Evolutionary conservation across 2,113 vertebrate species (phyloP), one percentile per base, ranked within the genome.

Genomic region (Tetrax tetrax): DNA sequence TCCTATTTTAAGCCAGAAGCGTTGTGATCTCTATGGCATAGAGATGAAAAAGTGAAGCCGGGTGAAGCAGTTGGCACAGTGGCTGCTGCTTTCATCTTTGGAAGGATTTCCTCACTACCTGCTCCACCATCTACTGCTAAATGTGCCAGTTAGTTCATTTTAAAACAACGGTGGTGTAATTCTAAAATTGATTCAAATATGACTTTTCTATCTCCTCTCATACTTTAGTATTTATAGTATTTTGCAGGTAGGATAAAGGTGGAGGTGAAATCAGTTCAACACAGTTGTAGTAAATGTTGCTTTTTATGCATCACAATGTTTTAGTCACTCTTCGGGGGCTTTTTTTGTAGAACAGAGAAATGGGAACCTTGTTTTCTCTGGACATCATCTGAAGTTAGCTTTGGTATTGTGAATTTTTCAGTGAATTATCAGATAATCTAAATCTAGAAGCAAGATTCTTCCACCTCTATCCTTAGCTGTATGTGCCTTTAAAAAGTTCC

Each of bases 1-100:
- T 57, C 99, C 99, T 15, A 97, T 99, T 97, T 98, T 98, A 24
- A 96, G 29, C 27, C 99, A 99, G 97, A 99, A 98, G 31, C 98
- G 99, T 24, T 53, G 91, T 43, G 99, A 99, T 92, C 97, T 99
- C 71, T 99, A 99, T 77, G 50, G 95, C 1, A 97, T 99, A 29
- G 98, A 98, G 37, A 74, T 89, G 96, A 98, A 97, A 61, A 81
- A 89, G 21, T 98, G 78, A 98, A 66, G 53, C 53, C 83, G 48
- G 19, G 28, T 64, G 31, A 83, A 48, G 4, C 64, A 45, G 16
- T 6, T 65, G 75, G 57, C 37, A 72, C 47, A n/a, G 9, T 2
- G 37, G 38, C 37, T 51, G 43, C 71, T 93, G 45, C 74, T 54
- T 87, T 76, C 29, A 27, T 47, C 31, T 68, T 80, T 11, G 0